Percentiles rank a stretch among this genome's conserved stretches.
Conservation (phyloP, 1,140 invertebrate genomes). For the Saxidomus purpurata region DNA sequence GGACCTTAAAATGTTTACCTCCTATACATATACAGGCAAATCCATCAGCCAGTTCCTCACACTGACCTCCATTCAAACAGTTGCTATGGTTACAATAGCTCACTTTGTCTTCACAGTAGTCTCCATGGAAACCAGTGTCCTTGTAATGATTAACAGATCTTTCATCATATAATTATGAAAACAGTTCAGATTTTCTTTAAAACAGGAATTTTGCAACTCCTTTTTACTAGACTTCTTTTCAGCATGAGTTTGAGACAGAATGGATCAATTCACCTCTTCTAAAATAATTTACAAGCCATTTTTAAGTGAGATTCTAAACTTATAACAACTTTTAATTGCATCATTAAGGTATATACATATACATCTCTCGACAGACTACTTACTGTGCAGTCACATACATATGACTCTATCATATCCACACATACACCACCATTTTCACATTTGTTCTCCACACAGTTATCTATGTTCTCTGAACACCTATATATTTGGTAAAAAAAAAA, state of each 20-base stretch:
- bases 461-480: slow-evolving; percentile 27
- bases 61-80: slow-evolving; percentile 38
- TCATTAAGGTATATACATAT: no score
- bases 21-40: slow-evolving; percentile 13
- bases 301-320: no score
- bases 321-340: no score
- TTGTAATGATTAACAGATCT: neutral
- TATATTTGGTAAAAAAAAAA: no score
- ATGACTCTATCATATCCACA: slow-evolving; percentile 20
- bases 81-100: neutral
- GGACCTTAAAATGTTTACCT: slow-evolving; percentile 11
- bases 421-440: slow-evolving; percentile 39
- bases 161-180: no score
- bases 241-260: no score
- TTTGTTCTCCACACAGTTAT: slow-evolving; percentile 19
- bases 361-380: no score
- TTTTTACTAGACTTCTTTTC: no score
- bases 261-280: no score
- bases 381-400: slow-evolving; percentile 39
- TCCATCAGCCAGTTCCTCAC: neutral
- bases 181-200: no score
- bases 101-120: slow-evolving; percentile 14
- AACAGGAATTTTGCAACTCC: no score
- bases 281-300: no score
- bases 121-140: slow-evolving; percentile 45